Base-by-base conservation (phyloP, 2,888 invertebrate genomes). In the Habrosyne pyritoides region DNA sequence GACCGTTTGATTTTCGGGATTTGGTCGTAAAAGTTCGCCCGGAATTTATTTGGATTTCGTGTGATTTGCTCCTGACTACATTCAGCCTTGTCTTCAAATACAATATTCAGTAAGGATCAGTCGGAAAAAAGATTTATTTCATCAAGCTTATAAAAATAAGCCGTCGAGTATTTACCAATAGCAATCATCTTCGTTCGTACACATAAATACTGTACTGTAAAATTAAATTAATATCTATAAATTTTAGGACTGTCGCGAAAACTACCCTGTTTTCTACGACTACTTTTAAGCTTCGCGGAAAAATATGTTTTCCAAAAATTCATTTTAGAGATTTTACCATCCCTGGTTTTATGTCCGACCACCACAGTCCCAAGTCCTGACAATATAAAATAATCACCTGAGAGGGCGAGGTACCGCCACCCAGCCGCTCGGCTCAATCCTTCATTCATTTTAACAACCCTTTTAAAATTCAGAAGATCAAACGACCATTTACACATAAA, bases 401-500 rank as follows among this genome's bases (percentile, higher is more conserved):
- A 48, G 30, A 54, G 54, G 42, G 54, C 54, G 47, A 54, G 59
- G 50, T 18, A 6, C 0, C 36, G 14, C 55, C 66, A 61, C 55
- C 71, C 66, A 64, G 66, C 54, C 62, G 61, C 59, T 61, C 53
- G 57, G 68, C 67, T 56, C 77, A 85, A 85, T 84, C 86, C 83
- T 76, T 75, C 68, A 70, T 74, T 74, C 67, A 64, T 82, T 84
- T 81, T 74, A 84, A 78, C 79, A 74, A 50, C 50, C 75, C 70
- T 77, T 78, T 78, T 78, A 77, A 83, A 81, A 81, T 80, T 81
- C 70, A 69, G 64, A 68, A 76, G 77, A 84, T 84, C 78, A 79
- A 71, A 72, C 50, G 75, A 79, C 78, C 81, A 79, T 88, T 87
- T 83, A 75, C 76, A 81, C 77, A 75, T 74, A 81, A 87, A 88